Conservation (phyloP, 2,113 vertebrate species). For the Anser brachyrhynchus region DNA sequence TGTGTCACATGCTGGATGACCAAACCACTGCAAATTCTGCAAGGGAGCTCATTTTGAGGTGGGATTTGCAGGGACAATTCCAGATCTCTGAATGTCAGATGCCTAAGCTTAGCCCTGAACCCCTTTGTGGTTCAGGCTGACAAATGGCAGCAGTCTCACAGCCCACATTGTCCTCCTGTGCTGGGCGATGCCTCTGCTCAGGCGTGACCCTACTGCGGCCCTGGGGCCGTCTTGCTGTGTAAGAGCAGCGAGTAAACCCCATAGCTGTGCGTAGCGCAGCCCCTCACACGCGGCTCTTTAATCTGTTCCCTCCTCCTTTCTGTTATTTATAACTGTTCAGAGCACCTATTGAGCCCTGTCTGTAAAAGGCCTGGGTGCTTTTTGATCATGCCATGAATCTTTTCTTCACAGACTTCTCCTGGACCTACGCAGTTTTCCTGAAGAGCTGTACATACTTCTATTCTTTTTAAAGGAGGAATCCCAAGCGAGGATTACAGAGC, state of each 20-base stretch:
- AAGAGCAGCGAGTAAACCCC: not conserved
- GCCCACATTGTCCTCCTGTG: fast-evolving
- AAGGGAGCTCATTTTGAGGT: not conserved
- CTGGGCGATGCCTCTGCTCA: fast-evolving
- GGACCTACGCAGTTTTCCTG: constrained; percentile 8
- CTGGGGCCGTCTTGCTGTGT: fast-evolving
- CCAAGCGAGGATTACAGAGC: constrained; percentile 65
- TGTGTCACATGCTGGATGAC: not conserved
- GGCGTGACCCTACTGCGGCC: fast-evolving
- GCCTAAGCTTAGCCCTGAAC: not conserved
- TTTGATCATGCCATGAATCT: constrained; percentile 65
- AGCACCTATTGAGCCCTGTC: constrained; percentile 8
- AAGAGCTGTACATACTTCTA: not conserved
- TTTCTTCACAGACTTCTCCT: constrained; percentile 22
- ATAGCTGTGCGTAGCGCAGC: fast-evolving
- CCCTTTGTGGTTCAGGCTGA: too few species aligned
- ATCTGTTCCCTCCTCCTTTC: not conserved
- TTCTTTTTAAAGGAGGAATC: not conserved
- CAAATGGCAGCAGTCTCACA: fast-evolving
- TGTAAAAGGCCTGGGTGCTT: constrained; percentile 59
- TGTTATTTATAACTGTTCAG: constrained; percentile 45
- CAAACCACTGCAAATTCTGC: not conserved
- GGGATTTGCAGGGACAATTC: not conserved
- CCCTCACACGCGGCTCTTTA: not conserved
- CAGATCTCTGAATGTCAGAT: fast-evolving